Conservation (phyloP, 2,888 invertebrate genomes). For the Lypha dubia region DNA sequence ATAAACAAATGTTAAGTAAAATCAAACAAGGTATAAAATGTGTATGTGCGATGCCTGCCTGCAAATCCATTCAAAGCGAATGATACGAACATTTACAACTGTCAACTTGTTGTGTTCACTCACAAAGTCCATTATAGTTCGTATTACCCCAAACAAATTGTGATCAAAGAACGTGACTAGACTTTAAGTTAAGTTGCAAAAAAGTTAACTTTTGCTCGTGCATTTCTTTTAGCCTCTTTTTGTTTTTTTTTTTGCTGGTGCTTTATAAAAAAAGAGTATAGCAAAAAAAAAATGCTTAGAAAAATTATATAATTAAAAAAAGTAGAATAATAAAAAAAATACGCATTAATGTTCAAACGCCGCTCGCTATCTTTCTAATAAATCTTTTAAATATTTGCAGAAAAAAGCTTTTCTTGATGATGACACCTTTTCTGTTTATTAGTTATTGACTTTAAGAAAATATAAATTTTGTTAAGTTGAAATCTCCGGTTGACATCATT, state of each 20-base stretch:
- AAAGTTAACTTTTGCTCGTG: background rate
- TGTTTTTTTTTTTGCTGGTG: background rate
- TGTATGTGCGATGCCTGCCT: constrained; percentile 18
- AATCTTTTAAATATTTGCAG: constrained; percentile 49
- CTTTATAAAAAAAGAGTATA: background rate
- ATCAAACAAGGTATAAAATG: background rate
- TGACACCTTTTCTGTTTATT: constrained; percentile 18
- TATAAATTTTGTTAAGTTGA: constrained; percentile 1
- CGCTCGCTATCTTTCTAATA: constrained; percentile 48
- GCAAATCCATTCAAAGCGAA: constrained; percentile 29
- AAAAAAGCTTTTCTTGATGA: constrained; percentile 4
- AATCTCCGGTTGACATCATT: constrained; percentile 20
- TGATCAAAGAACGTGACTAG: constrained; percentile 43
- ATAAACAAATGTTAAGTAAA: background rate
- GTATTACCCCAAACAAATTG: background rate
- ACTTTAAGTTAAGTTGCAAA: constrained; percentile 2
- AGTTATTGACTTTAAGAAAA: background rate
- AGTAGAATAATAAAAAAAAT: constrained; percentile 29
- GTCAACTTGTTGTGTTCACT: constrained; percentile 46
- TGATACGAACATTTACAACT: constrained; percentile 53
- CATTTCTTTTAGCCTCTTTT: background rate
- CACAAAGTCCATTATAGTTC: background rate
- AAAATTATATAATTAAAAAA: constrained; percentile 43
- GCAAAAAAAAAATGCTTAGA: constrained; percentile 23
- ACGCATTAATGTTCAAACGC: constrained; percentile 12